Evolutionary conservation across 2,888 invertebrate genomes (phyloP).

Genomic region (Notodonta dromedarius): DNA sequence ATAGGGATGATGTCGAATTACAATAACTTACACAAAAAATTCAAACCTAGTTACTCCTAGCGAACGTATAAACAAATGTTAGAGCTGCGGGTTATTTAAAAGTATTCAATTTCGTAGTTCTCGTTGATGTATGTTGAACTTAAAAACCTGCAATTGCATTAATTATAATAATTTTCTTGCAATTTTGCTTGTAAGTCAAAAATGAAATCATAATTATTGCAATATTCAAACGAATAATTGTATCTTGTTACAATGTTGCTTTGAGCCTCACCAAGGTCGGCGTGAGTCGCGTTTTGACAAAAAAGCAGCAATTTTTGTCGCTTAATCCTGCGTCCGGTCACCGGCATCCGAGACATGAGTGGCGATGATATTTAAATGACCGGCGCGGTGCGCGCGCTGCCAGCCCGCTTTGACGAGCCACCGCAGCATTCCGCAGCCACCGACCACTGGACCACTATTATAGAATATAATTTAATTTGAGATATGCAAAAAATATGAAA

Average conservation of each 20-base stretch:
- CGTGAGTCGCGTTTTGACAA: conserved; percentile 32
- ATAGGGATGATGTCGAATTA: too few species aligned
- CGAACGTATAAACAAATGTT: too few species aligned
- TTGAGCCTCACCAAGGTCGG: conserved; percentile 35
- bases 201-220: not conserved
- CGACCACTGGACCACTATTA: conserved; percentile 13
- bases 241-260: conserved; percentile 3
- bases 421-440: conserved; percentile 26
- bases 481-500: not conserved
- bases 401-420: conserved; percentile 38
- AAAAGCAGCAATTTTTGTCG: conserved; percentile 63
- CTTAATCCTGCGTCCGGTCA: conserved; percentile 45
- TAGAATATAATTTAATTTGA: not conserved
- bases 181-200: not conserved
- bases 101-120: too few species aligned
- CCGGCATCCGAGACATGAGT: conserved; percentile 50
- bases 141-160: too few species aligned
- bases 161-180: too few species aligned
- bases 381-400: conserved; percentile 35
- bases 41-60: too few species aligned
- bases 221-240: not conserved
- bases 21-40: too few species aligned
- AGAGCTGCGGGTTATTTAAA: too few species aligned
- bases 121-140: too few species aligned
- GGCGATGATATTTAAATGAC: conserved; percentile 64